Evolutionary conservation across 2,888 invertebrate species (phyloP).

Genomic region (Blastobasis adustella): DNA sequence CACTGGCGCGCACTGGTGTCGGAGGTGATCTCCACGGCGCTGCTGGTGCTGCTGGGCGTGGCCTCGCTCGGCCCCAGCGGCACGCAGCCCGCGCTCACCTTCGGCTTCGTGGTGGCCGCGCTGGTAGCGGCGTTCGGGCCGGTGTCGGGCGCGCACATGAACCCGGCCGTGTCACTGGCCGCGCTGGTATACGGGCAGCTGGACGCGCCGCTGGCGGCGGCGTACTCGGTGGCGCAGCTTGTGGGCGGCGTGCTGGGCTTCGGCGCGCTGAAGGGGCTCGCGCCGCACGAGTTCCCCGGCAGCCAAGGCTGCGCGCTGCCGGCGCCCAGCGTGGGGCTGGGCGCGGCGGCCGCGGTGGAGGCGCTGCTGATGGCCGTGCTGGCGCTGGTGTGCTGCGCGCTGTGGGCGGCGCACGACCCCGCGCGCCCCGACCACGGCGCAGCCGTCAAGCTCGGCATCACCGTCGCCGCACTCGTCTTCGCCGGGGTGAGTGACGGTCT

Average conservation of each 20-base stretch:
- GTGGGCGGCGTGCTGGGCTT: constrained; percentile 44
- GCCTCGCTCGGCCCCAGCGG: constrained; percentile 31
- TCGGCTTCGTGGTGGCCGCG: constrained; percentile 49
- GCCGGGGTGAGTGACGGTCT: constrained; percentile 37
- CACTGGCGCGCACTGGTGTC: constrained; percentile 55
- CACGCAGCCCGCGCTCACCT: constrained; percentile 47
- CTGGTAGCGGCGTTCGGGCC: constrained; percentile 75
- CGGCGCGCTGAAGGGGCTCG: constrained; percentile 30
- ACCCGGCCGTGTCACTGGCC: constrained; percentile 84
- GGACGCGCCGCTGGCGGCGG: constrained; percentile 35
- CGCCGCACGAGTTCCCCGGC: constrained; percentile 5
- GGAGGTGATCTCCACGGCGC: constrained; percentile 51
- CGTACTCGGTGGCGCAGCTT: constrained; percentile 42
- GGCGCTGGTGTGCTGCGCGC: constrained; percentile 39
- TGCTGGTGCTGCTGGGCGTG: constrained; percentile 54
- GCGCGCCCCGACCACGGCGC: constrained; percentile 37
- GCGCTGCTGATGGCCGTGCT: constrained; percentile 41
- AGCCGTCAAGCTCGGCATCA: constrained; percentile 53
- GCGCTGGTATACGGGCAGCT: constrained; percentile 72
- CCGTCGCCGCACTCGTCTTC: constrained; percentile 51
- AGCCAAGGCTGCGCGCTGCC: constrained; percentile 24
- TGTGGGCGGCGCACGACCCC: constrained; percentile 42
- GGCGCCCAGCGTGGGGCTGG: constrained; percentile 20
- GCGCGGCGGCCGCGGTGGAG: constrained; percentile 29
- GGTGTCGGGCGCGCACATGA: constrained; percentile 85